These are phyloP conservation scores for Drosophila paucipuncta DNA, from an alignment of 2,888 invertebrate species.

Conservation along the genomic window DNA sequence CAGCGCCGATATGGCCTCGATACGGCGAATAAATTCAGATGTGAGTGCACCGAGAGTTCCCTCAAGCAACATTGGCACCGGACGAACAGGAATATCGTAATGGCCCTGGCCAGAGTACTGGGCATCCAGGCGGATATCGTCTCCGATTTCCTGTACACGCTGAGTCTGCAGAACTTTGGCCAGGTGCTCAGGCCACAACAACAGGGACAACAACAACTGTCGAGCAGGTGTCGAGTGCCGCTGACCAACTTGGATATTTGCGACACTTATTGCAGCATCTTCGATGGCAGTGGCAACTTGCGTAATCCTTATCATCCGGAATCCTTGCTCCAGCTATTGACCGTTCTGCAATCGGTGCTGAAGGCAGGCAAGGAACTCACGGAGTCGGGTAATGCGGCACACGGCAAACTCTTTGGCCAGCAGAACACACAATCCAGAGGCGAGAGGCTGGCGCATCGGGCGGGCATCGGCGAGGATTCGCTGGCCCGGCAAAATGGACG, in stretches of 20 bases:
- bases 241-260: slow-evolving; percentile 18
- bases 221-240: slow-evolving; percentile 27
- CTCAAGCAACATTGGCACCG: slow-evolving; percentile 32
- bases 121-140: slow-evolving; percentile 6
- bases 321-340: slow-evolving; percentile 30
- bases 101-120: slow-evolving; percentile 9
- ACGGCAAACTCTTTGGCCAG: neutral
- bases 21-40: neutral
- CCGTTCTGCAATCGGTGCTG: slow-evolving; percentile 36
- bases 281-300: slow-evolving; percentile 50
- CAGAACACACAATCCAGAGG: neutral
- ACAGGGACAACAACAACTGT: fast-evolving
- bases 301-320: slow-evolving; percentile 28
- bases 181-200: slow-evolving; percentile 30
- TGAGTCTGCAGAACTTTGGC: slow-evolving; percentile 53
- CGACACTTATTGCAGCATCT: slow-evolving; percentile 33
- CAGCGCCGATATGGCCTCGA: neutral
- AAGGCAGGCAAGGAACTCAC: neutral
- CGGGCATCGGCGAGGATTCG: slow-evolving; percentile 38
- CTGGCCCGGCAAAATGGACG: slow-evolving; percentile 30
- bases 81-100: slow-evolving; percentile 25
- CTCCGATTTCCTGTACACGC: slow-evolving; percentile 41
- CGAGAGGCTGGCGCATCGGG: neutral
- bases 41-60: neutral
- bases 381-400: neutral